Evolutionary conservation across 2,888 invertebrate genomes (phyloP).

Genomic region (Oscheius sp.): DNA sequence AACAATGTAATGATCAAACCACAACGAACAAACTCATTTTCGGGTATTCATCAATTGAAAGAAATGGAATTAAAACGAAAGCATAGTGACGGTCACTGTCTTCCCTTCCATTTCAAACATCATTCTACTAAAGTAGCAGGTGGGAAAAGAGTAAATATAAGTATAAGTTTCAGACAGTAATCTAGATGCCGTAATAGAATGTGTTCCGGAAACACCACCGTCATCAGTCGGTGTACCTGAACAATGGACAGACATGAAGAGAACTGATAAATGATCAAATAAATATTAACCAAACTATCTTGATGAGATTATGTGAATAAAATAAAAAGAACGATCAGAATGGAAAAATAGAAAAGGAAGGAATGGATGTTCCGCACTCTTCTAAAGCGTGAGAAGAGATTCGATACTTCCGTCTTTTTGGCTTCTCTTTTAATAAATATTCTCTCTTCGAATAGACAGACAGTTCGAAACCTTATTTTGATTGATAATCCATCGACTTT

Average conservation of each 20-base stretch:
- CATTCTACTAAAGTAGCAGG: not conserved
- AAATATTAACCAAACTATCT: not conserved
- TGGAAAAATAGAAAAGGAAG: too few species aligned
- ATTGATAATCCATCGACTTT: too few species aligned
- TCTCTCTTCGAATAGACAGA: too few species aligned
- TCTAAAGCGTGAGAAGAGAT: too few species aligned
- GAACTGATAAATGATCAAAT: not conserved
- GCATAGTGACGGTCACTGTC: too few species aligned
- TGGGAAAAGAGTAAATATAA: not conserved
- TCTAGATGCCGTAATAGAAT: not conserved
- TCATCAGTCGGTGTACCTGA: not conserved
- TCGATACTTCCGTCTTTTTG: too few species aligned
- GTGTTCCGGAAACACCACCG: not conserved
- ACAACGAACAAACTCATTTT: not conserved
- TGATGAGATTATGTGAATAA: too few species aligned
- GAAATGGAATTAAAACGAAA: not conserved
- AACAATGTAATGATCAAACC: not conserved
- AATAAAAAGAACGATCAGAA: too few species aligned
- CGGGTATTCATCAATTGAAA: not conserved
- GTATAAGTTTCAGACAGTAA: not conserved
- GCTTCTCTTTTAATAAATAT: too few species aligned
- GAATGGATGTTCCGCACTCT: too few species aligned
- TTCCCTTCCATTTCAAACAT: not conserved
- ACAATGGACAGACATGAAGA: not conserved
- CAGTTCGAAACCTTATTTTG: too few species aligned